phyloP scores from a whole-genome alignment of 2,888 invertebrate genomes.

The Glyphotaelius pellucidus region DNA sequence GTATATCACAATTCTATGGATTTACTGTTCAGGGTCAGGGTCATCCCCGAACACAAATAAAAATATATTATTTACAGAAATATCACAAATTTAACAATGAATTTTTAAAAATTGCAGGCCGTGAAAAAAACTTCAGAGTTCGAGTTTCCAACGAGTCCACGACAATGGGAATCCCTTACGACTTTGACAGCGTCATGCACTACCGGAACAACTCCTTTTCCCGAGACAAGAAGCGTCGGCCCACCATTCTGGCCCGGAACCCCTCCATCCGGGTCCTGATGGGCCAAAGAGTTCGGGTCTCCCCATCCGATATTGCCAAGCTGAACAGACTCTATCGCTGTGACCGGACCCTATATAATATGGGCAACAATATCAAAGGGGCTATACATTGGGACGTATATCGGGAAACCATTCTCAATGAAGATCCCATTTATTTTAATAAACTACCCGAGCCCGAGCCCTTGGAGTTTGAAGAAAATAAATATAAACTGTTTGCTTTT shows the following conservation, averaged over 20 bases:
- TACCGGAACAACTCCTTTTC: slow-evolving; percentile 75
- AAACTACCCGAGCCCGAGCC: slow-evolving; percentile 65
- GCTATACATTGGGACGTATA: slow-evolving; percentile 64
- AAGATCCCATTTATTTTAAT: slow-evolving; percentile 65
- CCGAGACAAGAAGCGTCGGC: slow-evolving; percentile 70
- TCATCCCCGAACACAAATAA: background rate
- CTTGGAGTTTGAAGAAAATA: slow-evolving; percentile 64
- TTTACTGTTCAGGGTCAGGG: background rate
- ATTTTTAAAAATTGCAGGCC: slow-evolving; percentile 66
- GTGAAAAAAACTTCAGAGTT: slow-evolving; percentile 67
- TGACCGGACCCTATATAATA: slow-evolving; percentile 59
- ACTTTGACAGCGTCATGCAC: slow-evolving; percentile 69
- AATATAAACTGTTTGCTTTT: slow-evolving; percentile 40
- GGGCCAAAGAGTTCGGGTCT: slow-evolving; percentile 70
- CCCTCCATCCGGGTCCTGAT: slow-evolving; percentile 67
- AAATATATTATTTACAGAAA: background rate
- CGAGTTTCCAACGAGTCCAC: slow-evolving; percentile 67
- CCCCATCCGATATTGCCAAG: slow-evolving; percentile 69
- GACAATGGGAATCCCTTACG: slow-evolving; percentile 68
- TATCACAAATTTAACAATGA: background rate
- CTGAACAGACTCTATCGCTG: slow-evolving; percentile 69
- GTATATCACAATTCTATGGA: background rate
- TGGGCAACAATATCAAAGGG: slow-evolving; percentile 65
- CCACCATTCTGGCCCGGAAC: slow-evolving; percentile 72
- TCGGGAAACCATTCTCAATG: slow-evolving; percentile 62